Base-by-base conservation (phyloP, 2,797 vertebrate species). In the Scleropages formosus region DNA sequence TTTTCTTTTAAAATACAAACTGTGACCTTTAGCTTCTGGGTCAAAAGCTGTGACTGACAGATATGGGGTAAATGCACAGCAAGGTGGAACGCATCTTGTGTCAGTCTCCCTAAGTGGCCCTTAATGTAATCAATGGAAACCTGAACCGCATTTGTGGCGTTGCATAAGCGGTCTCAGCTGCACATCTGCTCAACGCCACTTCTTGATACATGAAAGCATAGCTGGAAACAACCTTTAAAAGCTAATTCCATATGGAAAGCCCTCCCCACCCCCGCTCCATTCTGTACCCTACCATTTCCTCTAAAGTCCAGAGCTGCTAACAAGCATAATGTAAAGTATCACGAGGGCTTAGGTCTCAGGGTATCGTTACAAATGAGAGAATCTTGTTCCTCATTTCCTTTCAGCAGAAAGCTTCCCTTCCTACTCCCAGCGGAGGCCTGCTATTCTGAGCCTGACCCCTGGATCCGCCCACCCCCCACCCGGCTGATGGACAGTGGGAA, bases 301-400 rank as follows among this genome's bases (percentile, higher is more conserved):
- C 66, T 39, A 16, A 65, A 20, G 76, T 47, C 51, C 74, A 63
- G 20, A 71, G 73, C 20, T 51, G 51, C 49, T 39, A 76, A 76
- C 63, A 60, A 69, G 68, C 53, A 27, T 24, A 66, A 60, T 51
- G 63, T n/a, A 0, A 22, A 46, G 18, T 47, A 72, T 70, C 51
- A 64, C 16, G 27, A 22, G 65, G 72, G 53, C 58, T 22, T 53
- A 26, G 60, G 73, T 72, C 44, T 51, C 58, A 72, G 51, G 69
- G 76, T 78, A 78, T 72, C 58, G 74, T 80, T 78, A 77, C 74
- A 79, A 76, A 78, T 73, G 72, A 76, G 74, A 77, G 73, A 77
- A 77, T 69, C 58, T 69, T 56, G 65, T 53, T 63, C 63, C 70
- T 74, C 46, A 58, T 56, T 78, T 71, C 39, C 20, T 70, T 72